Evolutionary conservation across 2,797 vertebrate species (phyloP).

Genomic region (Molossus alvarezi): DNA sequence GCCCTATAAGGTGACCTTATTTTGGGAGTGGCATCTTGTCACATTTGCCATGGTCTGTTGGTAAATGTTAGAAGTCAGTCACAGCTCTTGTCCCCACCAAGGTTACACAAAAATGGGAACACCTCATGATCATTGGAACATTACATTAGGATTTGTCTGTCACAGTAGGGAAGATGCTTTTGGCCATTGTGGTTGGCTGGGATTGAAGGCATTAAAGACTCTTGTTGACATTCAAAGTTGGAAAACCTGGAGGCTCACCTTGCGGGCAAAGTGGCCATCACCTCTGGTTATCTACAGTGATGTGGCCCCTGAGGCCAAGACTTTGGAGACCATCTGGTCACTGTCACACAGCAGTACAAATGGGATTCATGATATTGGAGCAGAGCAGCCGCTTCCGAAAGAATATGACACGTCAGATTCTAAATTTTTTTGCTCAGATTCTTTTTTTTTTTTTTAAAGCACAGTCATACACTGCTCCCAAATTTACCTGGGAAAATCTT

Average conservation of each 20-base stretch:
- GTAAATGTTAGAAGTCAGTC: neutral
- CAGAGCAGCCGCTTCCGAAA: conserved; percentile 11
- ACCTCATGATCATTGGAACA: neutral
- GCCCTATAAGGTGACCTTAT: neutral
- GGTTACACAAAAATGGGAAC: neutral
- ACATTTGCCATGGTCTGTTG: neutral
- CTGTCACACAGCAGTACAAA: neutral
- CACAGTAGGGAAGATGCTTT: neutral
- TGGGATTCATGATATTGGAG: neutral
- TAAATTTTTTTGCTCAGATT: neutral
- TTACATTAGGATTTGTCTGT: neutral
- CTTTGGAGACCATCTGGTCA: neutral
- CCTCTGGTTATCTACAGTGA: neutral
- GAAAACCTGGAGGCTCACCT: neutral
- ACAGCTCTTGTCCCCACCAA: neutral
- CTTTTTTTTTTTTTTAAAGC: neutral
- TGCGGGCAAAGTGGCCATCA: neutral
- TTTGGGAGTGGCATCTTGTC: neutral
- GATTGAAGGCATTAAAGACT: neutral
- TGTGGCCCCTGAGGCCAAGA: neutral
- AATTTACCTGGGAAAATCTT: neutral
- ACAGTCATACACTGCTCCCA: neutral
- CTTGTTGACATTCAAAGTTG: neutral
- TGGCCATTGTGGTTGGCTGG: neutral
- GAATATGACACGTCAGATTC: neutral